Evolutionary conservation across 2,888 invertebrate species (phyloP), one percentile per base, ranked within the genome.

Genomic region (Trisateles emortualis): DNA sequence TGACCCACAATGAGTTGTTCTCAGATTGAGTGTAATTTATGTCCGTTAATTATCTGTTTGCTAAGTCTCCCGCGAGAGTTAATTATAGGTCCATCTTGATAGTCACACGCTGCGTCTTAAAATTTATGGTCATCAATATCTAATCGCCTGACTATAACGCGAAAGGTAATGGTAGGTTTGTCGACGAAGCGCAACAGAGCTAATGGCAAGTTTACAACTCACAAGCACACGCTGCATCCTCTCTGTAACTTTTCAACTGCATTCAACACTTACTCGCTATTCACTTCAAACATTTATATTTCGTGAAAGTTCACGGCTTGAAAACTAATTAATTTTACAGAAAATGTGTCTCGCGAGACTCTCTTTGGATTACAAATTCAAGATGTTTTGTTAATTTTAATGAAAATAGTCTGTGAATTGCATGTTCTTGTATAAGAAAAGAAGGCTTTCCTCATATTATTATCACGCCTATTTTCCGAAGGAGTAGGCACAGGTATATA

Each of bases 321-420:
- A 36, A 26, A 45, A 46, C 46, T 30, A 46, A 39, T 46, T 46
- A 46, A 39, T 29, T 46, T 39, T 39, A 11, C 30, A 9, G 38
- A 14, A 39, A 39, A 30, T 9, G 3, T 8, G 13, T 13, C 43
- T 22, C 11, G 17, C 26, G 26, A 38, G 13, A 9, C 11, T 17
- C 2, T 14, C 36, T 35, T 17, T 36, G 38, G 17, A 17, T 10
- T 42, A 17, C 10, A 17, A 26, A n/a, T 42, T 30, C 36, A 19
- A 19, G 19, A 3, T 19, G 19, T 19, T 19, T 19, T 19, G 19
- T 19, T 3, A 19, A 3, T 2, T 19, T 19, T 19, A 19, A 3
- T 19, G 2, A 3, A 19, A 19, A 19, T 19, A n/a, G n/a, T n/a
- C n/a, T n/a, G n/a, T n/a, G n/a, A n/a, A n/a, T n/a, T n/a, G n/a